Evolutionary conservation across 2,888 invertebrate species (phyloP).

Genomic region (Endotricha flammealis): DNA sequence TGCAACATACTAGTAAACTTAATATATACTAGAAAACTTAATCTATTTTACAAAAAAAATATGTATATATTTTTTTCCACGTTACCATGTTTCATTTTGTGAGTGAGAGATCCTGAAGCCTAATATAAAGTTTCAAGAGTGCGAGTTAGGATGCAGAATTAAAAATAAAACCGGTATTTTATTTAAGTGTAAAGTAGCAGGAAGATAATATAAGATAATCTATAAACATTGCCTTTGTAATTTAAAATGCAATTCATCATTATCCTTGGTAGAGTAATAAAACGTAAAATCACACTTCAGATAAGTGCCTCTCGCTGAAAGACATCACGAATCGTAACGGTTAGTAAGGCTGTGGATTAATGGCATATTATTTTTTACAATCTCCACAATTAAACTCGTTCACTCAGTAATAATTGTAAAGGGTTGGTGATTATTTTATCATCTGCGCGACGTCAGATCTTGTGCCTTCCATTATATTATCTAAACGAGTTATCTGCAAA

Average conservation of each 20-base stretch:
- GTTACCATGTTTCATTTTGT: too few species aligned
- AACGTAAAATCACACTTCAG: not conserved
- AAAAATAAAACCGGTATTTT: too few species aligned
- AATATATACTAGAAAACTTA: too few species aligned
- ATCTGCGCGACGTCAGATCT: slow-evolving; percentile 31
- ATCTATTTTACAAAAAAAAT: too few species aligned
- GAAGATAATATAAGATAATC: too few species aligned
- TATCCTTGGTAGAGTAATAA: not conserved
- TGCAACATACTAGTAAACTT: too few species aligned
- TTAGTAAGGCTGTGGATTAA: not conserved
- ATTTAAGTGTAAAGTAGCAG: too few species aligned
- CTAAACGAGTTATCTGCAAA: slow-evolving; percentile 49
- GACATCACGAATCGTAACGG: not conserved
- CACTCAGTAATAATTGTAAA: slow-evolving; percentile 27
- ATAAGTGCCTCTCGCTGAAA: not conserved
- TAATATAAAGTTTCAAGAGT: too few species aligned
- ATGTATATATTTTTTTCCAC: too few species aligned
- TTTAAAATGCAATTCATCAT: not conserved
- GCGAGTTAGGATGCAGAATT: too few species aligned
- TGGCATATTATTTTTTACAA: slow-evolving; percentile 1
- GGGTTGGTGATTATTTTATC: slow-evolving; percentile 43
- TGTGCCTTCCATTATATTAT: slow-evolving; percentile 43
- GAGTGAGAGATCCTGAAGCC: too few species aligned
- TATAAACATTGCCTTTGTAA: too few species aligned
- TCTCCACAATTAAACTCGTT: slow-evolving; percentile 6